Base-by-base conservation (phyloP, 1,140 invertebrate species). In the Drosophila nasuta region DNA sequence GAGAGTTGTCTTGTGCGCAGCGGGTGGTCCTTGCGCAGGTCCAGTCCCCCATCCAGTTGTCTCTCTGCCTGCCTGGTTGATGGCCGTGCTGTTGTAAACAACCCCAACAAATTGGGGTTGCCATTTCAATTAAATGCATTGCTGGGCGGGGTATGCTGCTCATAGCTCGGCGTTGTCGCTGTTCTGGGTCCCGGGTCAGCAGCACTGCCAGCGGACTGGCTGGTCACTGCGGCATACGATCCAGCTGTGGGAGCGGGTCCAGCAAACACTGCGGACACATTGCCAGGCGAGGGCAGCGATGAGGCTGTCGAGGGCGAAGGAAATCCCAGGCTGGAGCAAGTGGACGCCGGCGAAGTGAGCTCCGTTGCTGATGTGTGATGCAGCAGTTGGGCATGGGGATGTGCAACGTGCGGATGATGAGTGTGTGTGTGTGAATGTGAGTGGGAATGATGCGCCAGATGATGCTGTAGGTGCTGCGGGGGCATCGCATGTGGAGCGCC, bases 231-330 rank as follows among this genome's bases (percentile, higher is more conserved):
- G 51, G 43, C 30, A 62, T 76, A 76, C 57, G 70, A 13, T 46
- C 49, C 64, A 46, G 57, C 69, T 78, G 68, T 65, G 15, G 71
- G n/a, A 35, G 51, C 62, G 60, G 59, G 72, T 75, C 66, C 69
- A 15, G 93, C 88, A 11, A 93, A 88, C 4, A 92, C 91, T 43
- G 92, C 66, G 85, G 93, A 59, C 86, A 89, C 13, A 43, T 69
- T 91, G 78, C 77, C 92, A 74, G 82, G 94, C 83, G 90, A 94
- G 86, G 88, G 92, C 72, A 81, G 56, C 2, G 91, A 88, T 0
- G 83, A 91, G 5, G 74, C 81, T 15, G 82, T 77, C 35, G 88
- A 85, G 33, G 91, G 82, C 20, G 91, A 92, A 6, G 85, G 82
- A 48, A 92, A 91, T 8, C 91, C 91, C 35, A 91, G n/a, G 5